A percentile compares a stretch with the other conserved stretches of the same genome.
These are phyloP conservation scores for Phania funesta DNA, from an alignment of 2,888 invertebrate genomes.

Conservation along the genomic window DNA sequence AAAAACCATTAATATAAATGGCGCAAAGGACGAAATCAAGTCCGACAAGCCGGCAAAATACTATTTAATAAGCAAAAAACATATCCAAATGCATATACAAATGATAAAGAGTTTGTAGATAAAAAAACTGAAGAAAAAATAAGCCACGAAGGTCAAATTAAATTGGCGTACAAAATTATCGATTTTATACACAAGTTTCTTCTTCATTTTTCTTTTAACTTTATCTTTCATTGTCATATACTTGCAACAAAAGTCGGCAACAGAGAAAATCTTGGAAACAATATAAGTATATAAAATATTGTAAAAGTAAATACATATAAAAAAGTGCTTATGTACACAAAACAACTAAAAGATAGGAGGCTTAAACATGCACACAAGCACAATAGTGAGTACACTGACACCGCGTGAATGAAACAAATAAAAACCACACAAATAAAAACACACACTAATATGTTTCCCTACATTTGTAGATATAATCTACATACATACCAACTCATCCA, in stretches of 20 bases:
- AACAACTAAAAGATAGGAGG: neutral
- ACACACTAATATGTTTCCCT: neutral
- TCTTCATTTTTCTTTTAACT: conserved; percentile 1
- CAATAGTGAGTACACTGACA: conserved; percentile 69
- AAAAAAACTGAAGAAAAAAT: conserved; percentile 42
- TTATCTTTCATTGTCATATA: neutral
- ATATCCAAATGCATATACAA: neutral
- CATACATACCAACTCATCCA: neutral
- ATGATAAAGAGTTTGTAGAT: neutral
- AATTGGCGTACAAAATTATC: conserved; percentile 79
- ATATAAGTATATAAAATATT: conserved; percentile 23
- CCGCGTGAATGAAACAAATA: conserved; percentile 61
- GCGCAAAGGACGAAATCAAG: neutral
- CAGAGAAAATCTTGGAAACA: conserved; percentile 39
- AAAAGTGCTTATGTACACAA: neutral
- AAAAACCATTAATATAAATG: neutral
- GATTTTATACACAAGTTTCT: conserved; percentile 72
- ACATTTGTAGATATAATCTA: neutral
- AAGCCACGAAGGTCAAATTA: conserved; percentile 79
- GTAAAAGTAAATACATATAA: neutral
- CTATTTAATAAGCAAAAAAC: neutral
- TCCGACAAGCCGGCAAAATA: neutral
- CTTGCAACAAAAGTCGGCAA: conserved; percentile 67
- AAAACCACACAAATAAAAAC: conserved; percentile 19
- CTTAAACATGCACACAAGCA: neutral